phyloP scores from a whole-genome alignment of 2,888 invertebrate species.

The Spisula solida region DNA sequence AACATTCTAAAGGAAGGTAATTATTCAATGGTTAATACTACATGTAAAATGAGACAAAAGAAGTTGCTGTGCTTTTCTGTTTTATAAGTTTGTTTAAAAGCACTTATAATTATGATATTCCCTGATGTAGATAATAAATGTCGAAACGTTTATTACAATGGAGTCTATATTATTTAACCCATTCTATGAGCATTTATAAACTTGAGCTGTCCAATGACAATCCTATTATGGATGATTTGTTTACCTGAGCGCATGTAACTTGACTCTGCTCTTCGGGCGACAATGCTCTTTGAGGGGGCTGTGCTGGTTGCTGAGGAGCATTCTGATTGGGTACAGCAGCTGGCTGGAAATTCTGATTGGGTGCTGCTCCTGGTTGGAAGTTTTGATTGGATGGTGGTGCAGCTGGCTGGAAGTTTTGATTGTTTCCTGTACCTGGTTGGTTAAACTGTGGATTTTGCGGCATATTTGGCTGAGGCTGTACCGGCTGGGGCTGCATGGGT shows the following conservation, averaged over 20 bases:
- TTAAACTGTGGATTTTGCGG: slow-evolving; percentile 46
- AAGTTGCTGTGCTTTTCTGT: too few relatives aligned
- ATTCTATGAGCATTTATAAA: too few relatives aligned
- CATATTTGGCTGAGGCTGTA: slow-evolving; percentile 34
- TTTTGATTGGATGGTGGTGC: slow-evolving; percentile 24
- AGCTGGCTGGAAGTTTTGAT: slow-evolving; percentile 9
- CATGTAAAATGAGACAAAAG: too few relatives aligned
- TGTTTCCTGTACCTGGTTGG: slow-evolving; percentile 25
- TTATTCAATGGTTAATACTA: too few relatives aligned
- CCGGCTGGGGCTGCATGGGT: slow-evolving; percentile 3
- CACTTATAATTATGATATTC: too few relatives aligned
- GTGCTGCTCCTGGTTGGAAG: slow-evolving; percentile 32
- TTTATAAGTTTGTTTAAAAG: too few relatives aligned
- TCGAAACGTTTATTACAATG: too few relatives aligned
- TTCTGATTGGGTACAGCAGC: slow-evolving; percentile 14
- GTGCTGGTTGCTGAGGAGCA: not conserved
- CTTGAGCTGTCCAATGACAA: too few relatives aligned
- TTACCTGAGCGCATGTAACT: slow-evolving; percentile 58
- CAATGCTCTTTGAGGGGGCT: slow-evolving; percentile 20
- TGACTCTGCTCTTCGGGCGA: slow-evolving; percentile 53
- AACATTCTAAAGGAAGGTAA: too few relatives aligned
- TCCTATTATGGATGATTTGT: not conserved
- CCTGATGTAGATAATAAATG: too few relatives aligned
- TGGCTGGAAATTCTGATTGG: slow-evolving; percentile 45
- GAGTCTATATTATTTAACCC: too few relatives aligned